Base-by-base conservation (phyloP, 2,113 vertebrate species). In the Phainopepla nitens region DNA sequence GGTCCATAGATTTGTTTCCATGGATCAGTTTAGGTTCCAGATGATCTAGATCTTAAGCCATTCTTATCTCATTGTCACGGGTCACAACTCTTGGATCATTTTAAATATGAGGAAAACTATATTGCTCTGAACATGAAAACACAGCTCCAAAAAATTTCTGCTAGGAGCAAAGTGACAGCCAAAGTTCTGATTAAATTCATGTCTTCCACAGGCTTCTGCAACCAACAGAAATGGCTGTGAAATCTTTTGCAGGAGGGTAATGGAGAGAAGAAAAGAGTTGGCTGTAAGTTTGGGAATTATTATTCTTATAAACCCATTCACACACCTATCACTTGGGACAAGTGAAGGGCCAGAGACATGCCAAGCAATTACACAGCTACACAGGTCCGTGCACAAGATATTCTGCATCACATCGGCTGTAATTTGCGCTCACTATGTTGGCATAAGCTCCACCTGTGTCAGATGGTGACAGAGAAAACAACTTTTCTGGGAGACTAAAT, bases 251-350 rank as follows among this genome's bases (percentile, higher is more conserved):
- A 89, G 41, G 85, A 85, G 85, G 92, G 95, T 89, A 87, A 62
- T 56, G 65, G 91, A 97, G 96, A 77, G 78, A 97, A 49, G 95
- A 96, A 88, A 96, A 94, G 77, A 93, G 78, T 83, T 97, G 96
- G 95, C 96, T 97, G 47, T 73, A 97, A 95, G 87, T 95, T 97
- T 88, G 62, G 89, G 95, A 97, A 92, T 97, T 96, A 98, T 97
- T 98, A 96, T 96, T 97, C 92, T 71, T 91, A 96, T 90, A 97
- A 97, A 97, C 94, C 94, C 94, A 93, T 96, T 97, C 97, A 94
- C 95, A 97, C 93, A 97, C 96, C 94, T 96, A 96, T 95, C 75
- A 77, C 97, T 97, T 95, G 97, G 97, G 98, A 98, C 93, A 97
- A 97, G 88, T 15, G 56, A 96, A 96, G 96, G 96, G 87, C 94